Base-by-base conservation (phyloP, 2,113 vertebrate genomes). In the Micromys minutus region DNA sequence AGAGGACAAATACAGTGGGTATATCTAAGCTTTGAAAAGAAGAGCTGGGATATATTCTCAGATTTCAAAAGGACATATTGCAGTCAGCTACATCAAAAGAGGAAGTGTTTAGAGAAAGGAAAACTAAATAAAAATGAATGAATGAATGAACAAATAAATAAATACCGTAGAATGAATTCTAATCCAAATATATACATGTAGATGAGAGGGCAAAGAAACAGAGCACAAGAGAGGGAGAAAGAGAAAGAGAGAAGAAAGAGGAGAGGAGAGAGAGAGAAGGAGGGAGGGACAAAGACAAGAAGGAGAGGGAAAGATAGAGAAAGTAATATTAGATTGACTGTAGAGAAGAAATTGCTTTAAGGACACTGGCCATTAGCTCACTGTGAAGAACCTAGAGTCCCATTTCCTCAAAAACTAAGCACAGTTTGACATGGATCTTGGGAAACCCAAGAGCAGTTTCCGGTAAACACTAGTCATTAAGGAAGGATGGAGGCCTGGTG, bases 281-380 rank as follows among this genome's bases (percentile, higher is more conserved):
- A 31, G 11, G 24, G 22, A 36, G 29, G 7, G 24, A 17, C 21
- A 36, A 2, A 50, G 61, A 22, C 10, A 19, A 52, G 5, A 36
- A 9, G 5, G 11, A 13, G 26, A 10, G 1, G 5, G 31, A 34
- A 1, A 5, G 13, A 11, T 4, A 67, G 63, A 31, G 22, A 24
- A 6, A 61, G 63, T 36, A 22, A 36, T 31, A 69, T 22, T 45
- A 61, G 55, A 61, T 24, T 55, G 42, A 50, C 36, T 85, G 39
- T 31, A 69, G 45, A 69, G 63, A 83, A 17, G 86, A 22, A 83
- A 24, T 65, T 0, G 57, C 11, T 77, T 57, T 72, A 22, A 61
- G 63, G 29, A 67, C 4, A 10, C 50, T 77, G 71, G 17, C 57
- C 5, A 19, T 52, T 83, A 50, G 16, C 29, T 88, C 72, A 57